phyloP scores from a whole-genome alignment of 2,888 invertebrate genomes.

The Eupithecia inturbata region DNA sequence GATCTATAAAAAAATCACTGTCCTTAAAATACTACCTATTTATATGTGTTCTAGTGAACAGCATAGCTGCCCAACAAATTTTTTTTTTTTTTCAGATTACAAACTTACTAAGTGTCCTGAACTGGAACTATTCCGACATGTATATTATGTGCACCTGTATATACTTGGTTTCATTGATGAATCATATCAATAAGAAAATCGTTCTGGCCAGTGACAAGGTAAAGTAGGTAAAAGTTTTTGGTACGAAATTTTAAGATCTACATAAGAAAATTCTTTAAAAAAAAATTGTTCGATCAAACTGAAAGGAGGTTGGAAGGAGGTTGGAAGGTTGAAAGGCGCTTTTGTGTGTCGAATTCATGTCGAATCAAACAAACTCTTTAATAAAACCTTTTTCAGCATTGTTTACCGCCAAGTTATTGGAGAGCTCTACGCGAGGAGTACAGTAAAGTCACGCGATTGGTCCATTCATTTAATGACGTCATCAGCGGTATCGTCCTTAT shows the following conservation, averaged over 20 bases:
- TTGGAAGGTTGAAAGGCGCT: too few species aligned
- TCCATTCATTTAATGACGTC: conserved; percentile 83
- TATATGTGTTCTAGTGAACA: too few species aligned
- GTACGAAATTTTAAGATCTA: too few species aligned
- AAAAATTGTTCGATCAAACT: too few species aligned
- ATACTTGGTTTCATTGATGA: conserved; percentile 85
- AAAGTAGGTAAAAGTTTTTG: conserved; percentile 15
- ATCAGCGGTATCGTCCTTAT: conserved; percentile 85
- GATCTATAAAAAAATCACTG: too few species aligned
- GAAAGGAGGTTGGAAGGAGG: too few species aligned
- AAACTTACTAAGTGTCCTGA: conserved; percentile 84
- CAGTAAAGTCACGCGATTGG: conserved; percentile 82
- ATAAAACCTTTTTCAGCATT: conserved; percentile 48
- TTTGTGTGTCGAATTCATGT: too few species aligned
- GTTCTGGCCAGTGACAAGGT: conserved; percentile 58
- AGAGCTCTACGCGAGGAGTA: conserved; percentile 83
- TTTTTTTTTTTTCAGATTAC: conserved; percentile 62
- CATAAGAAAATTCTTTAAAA: too few species aligned
- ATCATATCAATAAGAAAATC: conserved; percentile 81
- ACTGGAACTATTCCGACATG: conserved; percentile 88
- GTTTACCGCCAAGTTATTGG: conserved; percentile 58
- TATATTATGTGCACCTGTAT: conserved; percentile 87
- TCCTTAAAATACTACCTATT: too few species aligned
- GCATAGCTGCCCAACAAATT: not conserved
- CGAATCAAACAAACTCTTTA: too few species aligned